A percentile compares a stretch with the other conserved stretches of the same genome.
phyloP scores from a whole-genome alignment of 1,140 invertebrate species.

The Aricia agestis region DNA sequence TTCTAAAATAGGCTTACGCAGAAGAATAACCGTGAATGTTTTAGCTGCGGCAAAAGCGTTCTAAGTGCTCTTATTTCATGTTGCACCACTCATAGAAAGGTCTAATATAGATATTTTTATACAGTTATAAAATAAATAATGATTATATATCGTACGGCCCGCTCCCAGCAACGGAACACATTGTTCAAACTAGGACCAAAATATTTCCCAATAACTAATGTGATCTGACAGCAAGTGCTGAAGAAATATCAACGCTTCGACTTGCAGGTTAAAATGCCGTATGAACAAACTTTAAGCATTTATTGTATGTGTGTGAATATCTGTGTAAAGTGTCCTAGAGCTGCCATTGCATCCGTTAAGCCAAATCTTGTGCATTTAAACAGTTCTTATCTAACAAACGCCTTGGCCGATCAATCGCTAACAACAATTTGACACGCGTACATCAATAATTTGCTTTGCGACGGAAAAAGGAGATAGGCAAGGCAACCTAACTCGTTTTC shows the following conservation, averaged over 20 bases:
- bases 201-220: constrained; percentile 14
- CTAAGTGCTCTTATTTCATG: constrained; percentile 40
- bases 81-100: constrained; percentile 24
- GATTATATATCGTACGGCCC: constrained; percentile 14
- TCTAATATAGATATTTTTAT: constrained; percentile 35
- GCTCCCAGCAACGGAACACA: neutral
- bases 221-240: constrained; percentile 17
- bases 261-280: neutral
- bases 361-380: neutral
- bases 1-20: constrained; percentile 10
- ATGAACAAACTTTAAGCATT: constrained; percentile 1
- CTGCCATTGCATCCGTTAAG: neutral
- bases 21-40: constrained; percentile 22
- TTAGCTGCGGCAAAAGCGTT: constrained; percentile 22
- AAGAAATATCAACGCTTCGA: neutral
- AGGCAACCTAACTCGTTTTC: too few species aligned
- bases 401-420: too few species aligned
- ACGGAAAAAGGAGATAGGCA: too few species aligned
- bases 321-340: neutral
- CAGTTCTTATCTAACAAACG: too few species aligned
- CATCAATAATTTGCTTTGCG: too few species aligned
- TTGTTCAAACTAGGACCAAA: constrained; percentile 8
- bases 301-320: constrained; percentile 8
- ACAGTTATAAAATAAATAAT: constrained; percentile 19
- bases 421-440: too few species aligned